A percentile compares a stretch with the other conserved stretches of the same genome.
These are phyloP conservation scores for Tachyglossus aculeatus DNA, from an alignment of 2,797 vertebrate genomes.

Conservation along the genomic window DNA sequence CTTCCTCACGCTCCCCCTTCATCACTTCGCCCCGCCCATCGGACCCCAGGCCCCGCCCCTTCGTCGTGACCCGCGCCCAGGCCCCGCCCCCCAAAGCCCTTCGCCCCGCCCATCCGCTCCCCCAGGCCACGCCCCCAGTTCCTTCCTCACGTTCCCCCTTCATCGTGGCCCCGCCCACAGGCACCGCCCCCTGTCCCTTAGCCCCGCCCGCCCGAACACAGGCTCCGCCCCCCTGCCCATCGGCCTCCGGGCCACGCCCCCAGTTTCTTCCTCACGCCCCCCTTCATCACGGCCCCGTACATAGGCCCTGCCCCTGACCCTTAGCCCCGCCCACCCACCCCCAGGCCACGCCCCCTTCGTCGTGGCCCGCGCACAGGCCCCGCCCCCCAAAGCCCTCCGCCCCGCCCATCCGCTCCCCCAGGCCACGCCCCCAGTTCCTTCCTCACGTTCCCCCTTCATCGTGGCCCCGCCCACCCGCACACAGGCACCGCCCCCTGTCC, in stretches of 20 bases:
- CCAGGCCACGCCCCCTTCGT: background rate
- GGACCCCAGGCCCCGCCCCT: background rate
- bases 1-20: background rate
- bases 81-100: background rate
- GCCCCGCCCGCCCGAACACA: no score
- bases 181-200: conserved; percentile 26
- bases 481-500: background rate
- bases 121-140: no score
- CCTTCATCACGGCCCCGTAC: background rate
- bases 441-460: background rate
- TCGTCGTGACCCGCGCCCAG: background rate
- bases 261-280: background rate
- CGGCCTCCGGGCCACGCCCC: background rate
- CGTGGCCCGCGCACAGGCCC: background rate
- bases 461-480: background rate
- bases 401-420: background rate
- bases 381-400: background rate
- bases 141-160: no score
- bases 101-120: background rate
- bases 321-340: background rate
- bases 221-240: background rate
- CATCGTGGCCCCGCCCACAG: conserved; percentile 51
- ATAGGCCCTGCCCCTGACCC: background rate
- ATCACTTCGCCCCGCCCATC: background rate
- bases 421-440: background rate